Base-by-base conservation (phyloP, 92 coral and sea anemone species). In the Parazoanthus swiftii region DNA sequence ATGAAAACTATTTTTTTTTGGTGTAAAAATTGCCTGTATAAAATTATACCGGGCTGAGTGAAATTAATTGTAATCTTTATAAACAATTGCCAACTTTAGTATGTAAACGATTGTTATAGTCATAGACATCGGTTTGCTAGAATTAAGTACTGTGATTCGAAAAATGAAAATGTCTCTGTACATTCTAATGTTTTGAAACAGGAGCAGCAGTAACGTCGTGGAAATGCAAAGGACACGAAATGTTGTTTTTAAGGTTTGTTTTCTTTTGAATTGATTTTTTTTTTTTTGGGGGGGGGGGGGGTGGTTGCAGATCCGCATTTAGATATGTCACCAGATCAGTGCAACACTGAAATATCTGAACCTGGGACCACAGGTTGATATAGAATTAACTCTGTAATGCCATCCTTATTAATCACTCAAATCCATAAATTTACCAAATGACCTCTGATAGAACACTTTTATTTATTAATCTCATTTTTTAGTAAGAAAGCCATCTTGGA, bases 161-260 rank as follows among this genome's bases (percentile, higher is more conserved):
- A 10, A 54, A 50, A 35, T 38, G 25, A 56, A 68, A 9, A 20
- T 15, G 3, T 29, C 3, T 65, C 51, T 36, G 16, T 42, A 42
- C 26, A 3, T 5, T 9, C 20, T 6, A 56, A 35, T 37, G 16
- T 14, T 84, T 76, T 37, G 7, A 36, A n/a, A 3, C 86, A 96
- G 98, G 98, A n/a, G 98, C 96, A 8, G 90, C 98, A 66, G 94
- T 96, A 10, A 96, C 93, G 35, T 96, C 98, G 6, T 96, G 98
- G 98, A 89, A 87, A 79, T 94, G 98, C 75, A 93, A 81, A 82
- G 95, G 95, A 10, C 86, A 88, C 79, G 98, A 96, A 85, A 90
- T 96, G 91, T 79, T 96, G 46, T 96, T 96, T 91, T 86, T 96
- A 8, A 96, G 98, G 98, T 94, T 83, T 25, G 54, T 33, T 38